Percentiles rank a stretch among this genome's conserved stretches.
Conservation (phyloP, 2,888 invertebrate genomes). For the Acrobasis suavella region DNA sequence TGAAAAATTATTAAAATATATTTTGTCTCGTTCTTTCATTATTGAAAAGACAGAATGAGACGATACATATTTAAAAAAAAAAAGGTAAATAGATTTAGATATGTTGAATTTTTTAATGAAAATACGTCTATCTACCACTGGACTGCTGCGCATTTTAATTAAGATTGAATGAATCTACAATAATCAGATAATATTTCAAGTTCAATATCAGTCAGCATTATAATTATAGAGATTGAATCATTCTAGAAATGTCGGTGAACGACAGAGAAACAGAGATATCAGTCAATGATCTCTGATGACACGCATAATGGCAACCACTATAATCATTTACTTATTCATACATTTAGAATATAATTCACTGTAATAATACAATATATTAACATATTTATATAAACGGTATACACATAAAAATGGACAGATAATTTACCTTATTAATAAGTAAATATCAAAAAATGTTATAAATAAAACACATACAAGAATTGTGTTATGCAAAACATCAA, state of each 20-base stretch:
- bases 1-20: no score
- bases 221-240: not conserved
- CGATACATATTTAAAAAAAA: no score
- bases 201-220: no score
- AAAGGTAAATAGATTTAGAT: no score
- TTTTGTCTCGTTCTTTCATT: no score
- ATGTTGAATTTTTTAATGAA: no score
- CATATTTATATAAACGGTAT: conserved; percentile 8
- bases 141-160: no score
- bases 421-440: not conserved
- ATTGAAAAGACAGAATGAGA: no score
- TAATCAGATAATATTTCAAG: no score
- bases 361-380: not conserved
- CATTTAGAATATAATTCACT: not conserved
- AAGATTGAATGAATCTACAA: no score
- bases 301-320: not conserved
- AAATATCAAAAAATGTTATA: conserved; percentile 4
- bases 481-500: not conserved
- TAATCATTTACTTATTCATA: not conserved
- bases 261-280: not conserved
- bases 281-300: not conserved
- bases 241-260: not conserved
- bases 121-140: no score
- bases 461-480: not conserved
- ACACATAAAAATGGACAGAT: conserved; percentile 16